Conservation (phyloP, 2,888 invertebrate genomes). For the Amphipoea oculea region DNA sequence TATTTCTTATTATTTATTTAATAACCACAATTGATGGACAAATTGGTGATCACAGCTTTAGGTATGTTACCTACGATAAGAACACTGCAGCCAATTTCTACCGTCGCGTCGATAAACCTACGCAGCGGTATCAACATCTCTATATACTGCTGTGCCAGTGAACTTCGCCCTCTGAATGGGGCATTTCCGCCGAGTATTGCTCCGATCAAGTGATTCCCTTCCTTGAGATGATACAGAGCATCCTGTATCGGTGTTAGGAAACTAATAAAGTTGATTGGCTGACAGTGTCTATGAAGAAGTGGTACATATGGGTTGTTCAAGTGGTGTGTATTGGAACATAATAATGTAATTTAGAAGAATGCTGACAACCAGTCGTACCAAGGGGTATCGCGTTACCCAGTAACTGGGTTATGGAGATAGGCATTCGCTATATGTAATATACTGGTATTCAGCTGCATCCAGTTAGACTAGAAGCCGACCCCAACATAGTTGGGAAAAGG, state of each 20-base stretch:
- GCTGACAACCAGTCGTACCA: too few relatives aligned
- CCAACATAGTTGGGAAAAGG: too few relatives aligned
- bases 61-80: too few relatives aligned
- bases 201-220: constrained; percentile 59
- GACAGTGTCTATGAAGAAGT: constrained; percentile 15
- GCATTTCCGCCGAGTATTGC: constrained; percentile 70
- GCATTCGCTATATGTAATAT: too few relatives aligned
- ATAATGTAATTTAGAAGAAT: background rate
- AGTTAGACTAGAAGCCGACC: too few relatives aligned
- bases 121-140: constrained; percentile 64
- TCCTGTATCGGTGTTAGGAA: constrained; percentile 62
- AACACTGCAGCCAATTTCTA: background rate
- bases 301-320: background rate
- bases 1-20: too few relatives aligned
- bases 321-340: background rate
- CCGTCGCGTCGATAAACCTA: background rate
- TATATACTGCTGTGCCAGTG: constrained; percentile 70
- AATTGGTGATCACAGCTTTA: too few relatives aligned
- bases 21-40: too few relatives aligned
- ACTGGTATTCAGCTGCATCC: too few relatives aligned
- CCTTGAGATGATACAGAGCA: constrained; percentile 57
- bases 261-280: constrained; percentile 43
- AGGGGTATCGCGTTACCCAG: too few relatives aligned
- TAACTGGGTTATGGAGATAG: too few relatives aligned
- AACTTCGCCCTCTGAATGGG: constrained; percentile 75